These are phyloP conservation scores for Rhizomys pruinosus DNA, from an alignment of 2,113 vertebrate species.

Conservation along the genomic window DNA sequence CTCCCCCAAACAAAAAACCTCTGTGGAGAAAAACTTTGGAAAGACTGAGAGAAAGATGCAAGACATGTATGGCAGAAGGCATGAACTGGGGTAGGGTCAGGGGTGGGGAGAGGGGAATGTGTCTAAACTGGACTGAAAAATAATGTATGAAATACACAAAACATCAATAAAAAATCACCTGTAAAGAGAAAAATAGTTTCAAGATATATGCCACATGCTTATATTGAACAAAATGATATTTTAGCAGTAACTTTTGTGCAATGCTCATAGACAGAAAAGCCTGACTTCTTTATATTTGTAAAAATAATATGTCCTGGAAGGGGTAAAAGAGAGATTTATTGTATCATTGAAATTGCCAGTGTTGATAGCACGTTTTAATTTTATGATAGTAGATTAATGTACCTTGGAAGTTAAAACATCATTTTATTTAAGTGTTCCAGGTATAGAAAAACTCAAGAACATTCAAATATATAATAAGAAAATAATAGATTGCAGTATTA, in stretches of 20 bases:
- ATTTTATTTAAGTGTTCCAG: neutral
- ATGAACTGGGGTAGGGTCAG: too few relatives aligned
- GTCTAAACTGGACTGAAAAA: too few relatives aligned
- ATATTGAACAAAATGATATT: neutral
- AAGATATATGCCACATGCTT: neutral
- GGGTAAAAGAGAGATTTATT: neutral
- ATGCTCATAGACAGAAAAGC: neutral
- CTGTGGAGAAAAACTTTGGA: too few relatives aligned
- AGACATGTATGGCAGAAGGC: too few relatives aligned
- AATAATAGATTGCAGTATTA: too few relatives aligned
- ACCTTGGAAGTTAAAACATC: neutral
- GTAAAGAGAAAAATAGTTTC: too few relatives aligned
- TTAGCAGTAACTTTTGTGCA: neutral
- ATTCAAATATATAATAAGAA: neutral
- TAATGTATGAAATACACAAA: too few relatives aligned
- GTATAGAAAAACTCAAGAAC: neutral
- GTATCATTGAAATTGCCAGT: neutral
- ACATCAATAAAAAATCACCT: too few relatives aligned
- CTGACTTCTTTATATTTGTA: neutral
- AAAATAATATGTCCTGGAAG: neutral
- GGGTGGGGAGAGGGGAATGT: too few relatives aligned
- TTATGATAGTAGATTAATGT: neutral
- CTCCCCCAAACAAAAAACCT: too few relatives aligned
- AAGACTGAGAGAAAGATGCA: too few relatives aligned
- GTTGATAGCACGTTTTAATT: neutral